These are phyloP conservation scores for Salmo trutta DNA, from an alignment of 2,797 vertebrate species.

Conservation along the genomic window DNA sequence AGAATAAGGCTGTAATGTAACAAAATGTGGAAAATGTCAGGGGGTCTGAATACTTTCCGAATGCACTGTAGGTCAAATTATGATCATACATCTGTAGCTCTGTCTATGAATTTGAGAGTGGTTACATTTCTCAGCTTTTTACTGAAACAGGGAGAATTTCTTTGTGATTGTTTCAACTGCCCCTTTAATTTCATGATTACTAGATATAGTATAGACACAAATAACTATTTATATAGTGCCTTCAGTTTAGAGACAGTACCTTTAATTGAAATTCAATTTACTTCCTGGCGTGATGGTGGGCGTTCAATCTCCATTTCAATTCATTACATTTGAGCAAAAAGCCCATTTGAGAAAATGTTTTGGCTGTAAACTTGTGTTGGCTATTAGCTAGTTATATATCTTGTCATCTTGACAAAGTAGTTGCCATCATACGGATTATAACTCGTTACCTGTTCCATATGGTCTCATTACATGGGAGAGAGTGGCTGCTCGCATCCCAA, in stretches of 20 bases:
- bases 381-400: background rate
- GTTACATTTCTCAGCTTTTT: too few relatives aligned
- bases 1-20: too few relatives aligned
- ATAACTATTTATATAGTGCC: background rate
- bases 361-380: background rate
- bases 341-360: background rate
- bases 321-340: conserved; percentile 59
- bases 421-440: background rate
- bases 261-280: background rate
- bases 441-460: background rate
- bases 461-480: background rate
- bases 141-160: too few relatives aligned
- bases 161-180: too few relatives aligned
- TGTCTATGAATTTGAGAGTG: too few relatives aligned
- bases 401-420: background rate
- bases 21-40: too few relatives aligned
- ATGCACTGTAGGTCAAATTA: too few relatives aligned
- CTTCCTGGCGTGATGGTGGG: background rate
- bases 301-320: background rate
- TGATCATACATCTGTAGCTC: too few relatives aligned
- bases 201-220: background rate
- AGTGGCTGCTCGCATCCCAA: background rate
- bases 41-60: too few relatives aligned
- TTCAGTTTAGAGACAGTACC: background rate
- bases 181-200: background rate